Conservation (phyloP, 2,888 invertebrate genomes). For the Eupithecia inturbata region DNA sequence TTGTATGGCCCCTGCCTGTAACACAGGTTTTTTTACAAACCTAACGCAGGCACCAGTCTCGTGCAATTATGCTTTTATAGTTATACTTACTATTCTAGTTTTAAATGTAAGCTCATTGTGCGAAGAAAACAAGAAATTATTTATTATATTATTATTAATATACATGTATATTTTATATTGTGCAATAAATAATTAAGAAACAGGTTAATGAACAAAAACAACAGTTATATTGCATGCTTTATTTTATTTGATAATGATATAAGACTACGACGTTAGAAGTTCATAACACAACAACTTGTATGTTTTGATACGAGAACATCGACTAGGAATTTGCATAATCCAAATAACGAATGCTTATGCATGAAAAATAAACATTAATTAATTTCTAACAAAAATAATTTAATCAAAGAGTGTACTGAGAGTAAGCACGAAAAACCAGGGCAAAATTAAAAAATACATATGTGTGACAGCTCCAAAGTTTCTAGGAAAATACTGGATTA, state of each 20-base stretch:
- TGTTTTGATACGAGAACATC: constrained; percentile 4
- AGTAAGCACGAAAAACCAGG: background rate
- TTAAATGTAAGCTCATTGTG: no score
- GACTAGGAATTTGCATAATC: constrained; percentile 19
- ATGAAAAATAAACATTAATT: background rate
- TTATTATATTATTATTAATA: no score
- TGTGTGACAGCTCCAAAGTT: no score
- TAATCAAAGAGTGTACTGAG: background rate
- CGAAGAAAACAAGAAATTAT: no score
- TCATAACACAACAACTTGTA: constrained; percentile 6
- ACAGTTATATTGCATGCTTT: constrained; percentile 10
- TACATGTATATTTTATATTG: no score
- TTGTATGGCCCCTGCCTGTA: no score
- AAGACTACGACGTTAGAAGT: constrained; percentile 15
- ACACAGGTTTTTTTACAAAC: no score
- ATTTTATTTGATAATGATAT: constrained; percentile 21
- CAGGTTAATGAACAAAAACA: background rate
- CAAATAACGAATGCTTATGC: background rate
- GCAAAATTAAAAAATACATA: no score
- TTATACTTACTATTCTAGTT: no score
- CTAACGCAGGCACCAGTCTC: no score
- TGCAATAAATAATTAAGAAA: background rate
- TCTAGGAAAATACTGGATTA: no score
- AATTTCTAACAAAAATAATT: background rate
- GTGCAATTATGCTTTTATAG: no score